Conservation (phyloP, 2,797 vertebrate genomes). For the Delichon dasypus region DNA sequence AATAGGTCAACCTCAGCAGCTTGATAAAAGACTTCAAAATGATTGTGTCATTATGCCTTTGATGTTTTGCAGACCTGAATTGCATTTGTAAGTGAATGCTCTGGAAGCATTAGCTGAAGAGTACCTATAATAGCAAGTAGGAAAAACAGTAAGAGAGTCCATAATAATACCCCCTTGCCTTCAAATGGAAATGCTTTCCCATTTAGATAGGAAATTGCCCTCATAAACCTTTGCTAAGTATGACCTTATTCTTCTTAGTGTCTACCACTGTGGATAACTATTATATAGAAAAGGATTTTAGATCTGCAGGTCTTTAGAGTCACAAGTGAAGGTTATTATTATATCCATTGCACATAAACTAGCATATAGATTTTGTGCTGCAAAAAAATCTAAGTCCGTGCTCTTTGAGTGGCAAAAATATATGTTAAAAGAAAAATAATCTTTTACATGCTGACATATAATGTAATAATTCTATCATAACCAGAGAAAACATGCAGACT, state of each 20-base stretch:
- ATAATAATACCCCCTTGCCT: constrained; percentile 7
- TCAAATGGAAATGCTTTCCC: constrained; percentile 45
- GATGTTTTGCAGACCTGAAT: constrained; percentile 64
- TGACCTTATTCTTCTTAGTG: constrained; percentile 49
- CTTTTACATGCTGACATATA: constrained; percentile 16
- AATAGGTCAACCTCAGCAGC: constrained; percentile 57
- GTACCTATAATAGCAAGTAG: constrained; percentile 23
- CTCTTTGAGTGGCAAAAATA: constrained; percentile 38
- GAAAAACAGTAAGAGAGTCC: constrained; percentile 4
- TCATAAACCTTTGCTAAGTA: constrained; percentile 63
- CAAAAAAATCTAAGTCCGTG: constrained; percentile 50
- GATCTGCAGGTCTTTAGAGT: constrained; percentile 42
- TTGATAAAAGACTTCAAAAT: constrained; percentile 68
- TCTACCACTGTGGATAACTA: constrained; percentile 7
- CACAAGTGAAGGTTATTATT: constrained; percentile 53
- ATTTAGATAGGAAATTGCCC: constrained; percentile 48
- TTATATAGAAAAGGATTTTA: constrained; percentile 43
- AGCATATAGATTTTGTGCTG: constrained; percentile 61
- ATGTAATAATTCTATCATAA: constrained; percentile 30
- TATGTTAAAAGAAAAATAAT: constrained; percentile 21
- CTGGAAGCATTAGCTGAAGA: constrained; percentile 49
- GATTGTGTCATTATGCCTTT: constrained; percentile 48
- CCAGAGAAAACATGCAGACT: background rate
- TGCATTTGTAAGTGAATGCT: constrained; percentile 62
- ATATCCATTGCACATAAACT: constrained; percentile 61